phyloP scores from a whole-genome alignment of 35 echinoderm and acorn worm species.

The Stichopus chloronotus region DNA sequence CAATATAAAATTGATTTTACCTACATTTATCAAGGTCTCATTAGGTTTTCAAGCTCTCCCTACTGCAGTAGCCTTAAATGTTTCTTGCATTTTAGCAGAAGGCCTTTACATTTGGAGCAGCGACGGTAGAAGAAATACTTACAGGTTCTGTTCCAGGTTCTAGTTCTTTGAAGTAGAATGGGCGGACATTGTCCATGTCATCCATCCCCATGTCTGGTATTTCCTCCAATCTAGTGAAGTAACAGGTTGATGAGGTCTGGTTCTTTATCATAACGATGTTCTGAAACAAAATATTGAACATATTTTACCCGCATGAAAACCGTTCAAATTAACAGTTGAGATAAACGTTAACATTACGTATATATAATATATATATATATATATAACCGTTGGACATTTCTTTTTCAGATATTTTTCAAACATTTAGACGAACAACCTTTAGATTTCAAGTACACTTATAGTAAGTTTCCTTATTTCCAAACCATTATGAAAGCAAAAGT shows the following conservation, averaged over 20 bases:
- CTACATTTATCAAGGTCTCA: background rate
- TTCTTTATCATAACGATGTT: conserved; percentile 16
- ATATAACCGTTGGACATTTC: no score
- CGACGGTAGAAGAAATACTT: background rate
- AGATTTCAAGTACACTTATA: no score
- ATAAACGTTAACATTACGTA: no score
- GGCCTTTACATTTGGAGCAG: background rate
- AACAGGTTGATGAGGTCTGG: background rate
- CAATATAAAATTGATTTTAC: no score
- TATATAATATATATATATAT: no score
- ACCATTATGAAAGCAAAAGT: no score
- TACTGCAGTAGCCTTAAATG: background rate
- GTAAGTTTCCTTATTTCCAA: no score
- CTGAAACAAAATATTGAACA: background rate
- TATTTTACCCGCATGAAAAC: no score
- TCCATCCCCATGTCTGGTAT: background rate
- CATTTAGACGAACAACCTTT: no score
- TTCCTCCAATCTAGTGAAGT: background rate
- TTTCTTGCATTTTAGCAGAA: background rate
- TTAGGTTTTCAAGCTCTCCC: background rate
- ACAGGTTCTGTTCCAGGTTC: background rate
- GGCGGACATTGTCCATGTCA: background rate
- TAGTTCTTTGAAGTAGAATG: background rate
- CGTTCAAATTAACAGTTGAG: no score
- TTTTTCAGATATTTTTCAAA: no score